Evolutionary conservation across 2,113 vertebrate genomes (phyloP).

Genomic region (Gobio gobio): DNA sequence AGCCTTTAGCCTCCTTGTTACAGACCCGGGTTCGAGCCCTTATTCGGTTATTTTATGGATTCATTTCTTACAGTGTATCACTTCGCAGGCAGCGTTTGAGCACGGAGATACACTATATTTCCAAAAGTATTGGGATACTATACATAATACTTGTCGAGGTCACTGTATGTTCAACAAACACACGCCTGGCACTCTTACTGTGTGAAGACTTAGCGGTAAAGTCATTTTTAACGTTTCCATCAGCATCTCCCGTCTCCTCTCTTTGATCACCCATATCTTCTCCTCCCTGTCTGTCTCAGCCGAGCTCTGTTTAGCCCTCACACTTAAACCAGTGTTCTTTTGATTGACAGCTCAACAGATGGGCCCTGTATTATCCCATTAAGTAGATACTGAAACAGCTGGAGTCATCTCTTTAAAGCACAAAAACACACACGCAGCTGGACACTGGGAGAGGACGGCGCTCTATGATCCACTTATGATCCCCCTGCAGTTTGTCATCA

Average conservation of each 20-base stretch:
- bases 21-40: too few species aligned
- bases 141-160: too few species aligned
- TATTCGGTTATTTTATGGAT: too few species aligned
- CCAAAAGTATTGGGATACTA: too few species aligned
- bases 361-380: constrained; percentile 38
- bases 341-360: constrained; percentile 49
- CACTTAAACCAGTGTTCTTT: constrained; percentile 29
- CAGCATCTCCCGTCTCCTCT: not conserved
- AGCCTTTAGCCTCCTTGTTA: too few species aligned
- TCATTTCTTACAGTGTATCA: too few species aligned
- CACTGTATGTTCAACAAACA: not conserved
- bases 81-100: too few species aligned
- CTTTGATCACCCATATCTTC: not conserved
- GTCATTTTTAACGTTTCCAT: not conserved
- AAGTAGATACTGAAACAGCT: constrained; percentile 53
- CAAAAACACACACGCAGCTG: constrained; percentile 47
- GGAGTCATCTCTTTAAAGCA: constrained; percentile 49
- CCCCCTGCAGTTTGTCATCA: constrained; percentile 60
- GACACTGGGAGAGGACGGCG: constrained; percentile 56
- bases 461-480: constrained; percentile 63
- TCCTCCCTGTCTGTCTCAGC: constrained; percentile 3
- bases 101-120: too few species aligned
- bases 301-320: constrained; percentile 28
- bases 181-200: not conserved
- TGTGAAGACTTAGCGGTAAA: not conserved